phyloP scores from a whole-genome alignment of 2,113 vertebrate genomes.

The Haliaeetus leucogaster region DNA sequence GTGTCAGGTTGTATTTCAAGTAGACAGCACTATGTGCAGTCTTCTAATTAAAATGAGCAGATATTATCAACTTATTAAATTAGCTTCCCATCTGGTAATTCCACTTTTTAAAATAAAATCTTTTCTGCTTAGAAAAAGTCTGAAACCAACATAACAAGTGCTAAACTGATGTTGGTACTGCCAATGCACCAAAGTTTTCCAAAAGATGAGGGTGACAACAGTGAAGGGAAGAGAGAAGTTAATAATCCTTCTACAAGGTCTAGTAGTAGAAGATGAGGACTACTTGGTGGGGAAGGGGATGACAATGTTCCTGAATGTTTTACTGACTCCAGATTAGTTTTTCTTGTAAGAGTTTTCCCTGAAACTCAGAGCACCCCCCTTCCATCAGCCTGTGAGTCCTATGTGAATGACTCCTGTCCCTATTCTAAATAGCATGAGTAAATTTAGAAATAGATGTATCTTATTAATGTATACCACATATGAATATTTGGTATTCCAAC shows the following conservation, averaged over 20 bases:
- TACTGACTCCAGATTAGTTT: not conserved
- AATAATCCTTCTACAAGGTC: not conserved
- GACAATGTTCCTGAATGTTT: not conserved
- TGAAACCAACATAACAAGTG: not conserved
- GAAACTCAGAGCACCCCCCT: not conserved
- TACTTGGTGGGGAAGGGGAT: not conserved
- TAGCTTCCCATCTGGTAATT: slow-evolving; percentile 60
- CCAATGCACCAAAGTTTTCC: not conserved
- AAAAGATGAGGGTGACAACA: not conserved
- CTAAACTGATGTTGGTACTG: not conserved
- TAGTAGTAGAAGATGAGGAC: not conserved
- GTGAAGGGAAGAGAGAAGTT: not conserved
- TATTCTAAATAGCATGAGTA: not conserved
- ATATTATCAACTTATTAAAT: slow-evolving; percentile 64
- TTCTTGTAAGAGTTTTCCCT: not conserved
- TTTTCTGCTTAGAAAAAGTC: not conserved
- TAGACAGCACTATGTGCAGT: slow-evolving; percentile 11
- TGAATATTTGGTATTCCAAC: not conserved
- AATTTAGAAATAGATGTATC: not conserved
- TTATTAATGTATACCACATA: no score
- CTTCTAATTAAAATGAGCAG: slow-evolving; percentile 67
- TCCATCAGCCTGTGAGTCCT: no score
- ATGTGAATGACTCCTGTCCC: accelerated
- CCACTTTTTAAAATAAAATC: slow-evolving; percentile 15
- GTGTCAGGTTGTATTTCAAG: slow-evolving; percentile 48